Conservation (phyloP, 2,797 vertebrate genomes). For the Menidia menidia region DNA sequence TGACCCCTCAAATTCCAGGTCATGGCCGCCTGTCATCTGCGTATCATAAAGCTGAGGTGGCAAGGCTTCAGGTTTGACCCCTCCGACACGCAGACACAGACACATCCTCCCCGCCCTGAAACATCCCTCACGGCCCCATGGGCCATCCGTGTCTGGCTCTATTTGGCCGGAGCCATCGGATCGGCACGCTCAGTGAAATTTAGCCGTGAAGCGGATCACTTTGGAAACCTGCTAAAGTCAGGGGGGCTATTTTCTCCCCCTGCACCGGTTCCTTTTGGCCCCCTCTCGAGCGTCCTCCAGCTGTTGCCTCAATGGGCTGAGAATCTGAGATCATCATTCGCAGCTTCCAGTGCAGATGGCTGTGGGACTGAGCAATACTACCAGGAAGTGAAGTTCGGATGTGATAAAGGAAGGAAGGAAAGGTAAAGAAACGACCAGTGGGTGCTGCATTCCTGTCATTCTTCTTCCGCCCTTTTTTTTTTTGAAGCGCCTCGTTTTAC, state of each 20-base stretch:
- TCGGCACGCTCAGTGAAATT: constrained; percentile 39
- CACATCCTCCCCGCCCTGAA: constrained; percentile 37
- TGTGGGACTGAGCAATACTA: constrained; percentile 48
- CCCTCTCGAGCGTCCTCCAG: constrained; percentile 75
- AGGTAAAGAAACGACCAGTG: constrained; percentile 30
- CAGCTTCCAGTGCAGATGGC: constrained; percentile 31
- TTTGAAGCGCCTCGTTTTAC: constrained; percentile 8
- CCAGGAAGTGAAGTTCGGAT: constrained; percentile 64
- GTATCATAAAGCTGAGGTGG: constrained; percentile 41
- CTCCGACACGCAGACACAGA: constrained; percentile 7
- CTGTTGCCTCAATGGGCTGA: constrained; percentile 56
- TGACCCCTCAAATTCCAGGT: constrained; percentile 71
- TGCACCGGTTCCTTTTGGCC: constrained; percentile 4
- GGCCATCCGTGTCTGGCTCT: constrained; percentile 52
- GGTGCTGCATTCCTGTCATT: constrained; percentile 45
- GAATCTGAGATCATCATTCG: constrained; percentile 37
- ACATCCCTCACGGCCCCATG: constrained; percentile 31
- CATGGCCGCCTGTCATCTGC: constrained; percentile 59
- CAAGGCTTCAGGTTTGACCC: constrained; percentile 69
- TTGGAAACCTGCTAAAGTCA: constrained; percentile 58
- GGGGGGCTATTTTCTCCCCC: constrained; percentile 56
- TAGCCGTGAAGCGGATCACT: constrained; percentile 54
- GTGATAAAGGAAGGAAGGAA: constrained; percentile 64
- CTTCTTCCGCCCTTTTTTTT: neutral
- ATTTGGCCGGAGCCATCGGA: constrained; percentile 44